phyloP scores from a whole-genome alignment of 2,113 vertebrate genomes.

The Alouatta palliata region DNA sequence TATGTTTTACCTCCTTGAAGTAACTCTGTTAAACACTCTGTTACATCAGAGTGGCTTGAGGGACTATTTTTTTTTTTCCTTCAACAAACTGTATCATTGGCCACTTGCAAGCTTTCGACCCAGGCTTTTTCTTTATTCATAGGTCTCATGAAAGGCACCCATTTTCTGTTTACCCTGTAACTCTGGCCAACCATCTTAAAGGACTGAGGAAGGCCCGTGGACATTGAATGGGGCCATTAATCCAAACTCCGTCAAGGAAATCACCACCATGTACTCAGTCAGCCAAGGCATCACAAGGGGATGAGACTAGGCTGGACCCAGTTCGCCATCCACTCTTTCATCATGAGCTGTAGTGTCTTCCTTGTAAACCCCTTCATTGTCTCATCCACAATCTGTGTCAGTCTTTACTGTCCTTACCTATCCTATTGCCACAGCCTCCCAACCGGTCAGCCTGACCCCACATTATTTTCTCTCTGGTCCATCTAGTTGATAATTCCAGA shows the following conservation, averaged over 20 bases:
- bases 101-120: background rate
- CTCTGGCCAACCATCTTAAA: background rate
- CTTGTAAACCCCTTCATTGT: background rate
- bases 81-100: background rate
- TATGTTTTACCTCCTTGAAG: background rate
- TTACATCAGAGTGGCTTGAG: background rate
- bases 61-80: background rate
- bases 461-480: background rate
- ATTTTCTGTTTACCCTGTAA: background rate
- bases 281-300: background rate
- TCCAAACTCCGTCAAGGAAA: background rate
- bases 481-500: background rate
- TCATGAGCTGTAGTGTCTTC: accelerated
- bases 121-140: background rate
- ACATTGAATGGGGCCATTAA: background rate
- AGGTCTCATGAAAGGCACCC: background rate
- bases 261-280: too few species aligned
- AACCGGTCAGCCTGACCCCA: too few species aligned
- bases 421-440: background rate
- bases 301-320: background rate
- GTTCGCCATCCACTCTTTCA: background rate
- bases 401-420: background rate
- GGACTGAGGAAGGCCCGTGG: background rate
- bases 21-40: background rate
- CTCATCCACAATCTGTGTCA: background rate